A percentile compares a stretch with the other conserved stretches of the same genome.
Conservation (phyloP, 1,140 invertebrate species). For the Andricus grossulariae region DNA sequence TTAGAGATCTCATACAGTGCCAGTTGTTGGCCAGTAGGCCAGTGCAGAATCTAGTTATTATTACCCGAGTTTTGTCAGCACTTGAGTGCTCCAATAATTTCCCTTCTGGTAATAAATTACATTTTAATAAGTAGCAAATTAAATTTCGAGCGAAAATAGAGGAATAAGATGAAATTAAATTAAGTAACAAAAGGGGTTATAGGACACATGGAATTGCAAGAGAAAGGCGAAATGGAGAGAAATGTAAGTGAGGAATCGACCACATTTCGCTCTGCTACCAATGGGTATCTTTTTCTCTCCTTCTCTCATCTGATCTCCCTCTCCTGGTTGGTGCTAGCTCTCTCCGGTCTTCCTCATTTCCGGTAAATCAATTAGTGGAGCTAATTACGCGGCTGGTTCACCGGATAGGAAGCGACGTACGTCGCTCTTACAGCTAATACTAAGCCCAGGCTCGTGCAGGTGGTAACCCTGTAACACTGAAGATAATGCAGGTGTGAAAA, state of each 20-base stretch:
- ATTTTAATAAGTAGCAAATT: background rate
- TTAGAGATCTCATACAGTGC: too few species aligned
- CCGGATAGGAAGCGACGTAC: slow-evolving; percentile 3
- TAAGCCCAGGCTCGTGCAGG: background rate
- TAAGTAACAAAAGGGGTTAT: slow-evolving; percentile 32
- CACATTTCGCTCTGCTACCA: slow-evolving; percentile 46
- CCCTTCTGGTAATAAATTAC: too few species aligned
- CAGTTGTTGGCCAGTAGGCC: too few species aligned
- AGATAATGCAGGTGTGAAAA: slow-evolving; percentile 32
- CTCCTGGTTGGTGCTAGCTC: slow-evolving; percentile 23
- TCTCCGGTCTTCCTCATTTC: slow-evolving; percentile 27
- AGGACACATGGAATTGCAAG: slow-evolving; percentile 32
- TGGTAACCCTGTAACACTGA: background rate
- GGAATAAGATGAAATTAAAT: slow-evolving; percentile 12
- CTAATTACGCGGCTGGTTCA: slow-evolving; percentile 46
- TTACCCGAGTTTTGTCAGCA: too few species aligned
- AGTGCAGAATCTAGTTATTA: too few species aligned
- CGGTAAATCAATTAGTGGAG: slow-evolving; percentile 53
- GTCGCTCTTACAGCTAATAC: slow-evolving; percentile 20
- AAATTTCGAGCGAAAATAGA: background rate
- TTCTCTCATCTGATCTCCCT: slow-evolving; percentile 13
- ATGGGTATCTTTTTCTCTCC: slow-evolving; percentile 35
- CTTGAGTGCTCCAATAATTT: too few species aligned
- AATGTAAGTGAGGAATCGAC: slow-evolving; percentile 36
- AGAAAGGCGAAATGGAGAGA: slow-evolving; percentile 32